Percentiles rank a stretch among this genome's conserved stretches.
phyloP scores from a whole-genome alignment of 2,888 invertebrate species.

The Lamellibrachia satsuma region DNA sequence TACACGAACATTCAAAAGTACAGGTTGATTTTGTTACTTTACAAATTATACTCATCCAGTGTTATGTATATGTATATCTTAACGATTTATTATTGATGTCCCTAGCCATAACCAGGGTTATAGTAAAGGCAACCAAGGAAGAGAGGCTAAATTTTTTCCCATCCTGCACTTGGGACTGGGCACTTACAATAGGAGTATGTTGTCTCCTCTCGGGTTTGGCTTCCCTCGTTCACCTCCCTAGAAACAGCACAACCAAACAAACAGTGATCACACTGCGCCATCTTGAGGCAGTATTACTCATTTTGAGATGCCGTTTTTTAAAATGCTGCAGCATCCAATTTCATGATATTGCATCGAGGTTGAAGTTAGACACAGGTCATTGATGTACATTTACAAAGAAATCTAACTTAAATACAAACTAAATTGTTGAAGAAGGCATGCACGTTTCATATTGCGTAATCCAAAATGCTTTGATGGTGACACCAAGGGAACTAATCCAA shows the following conservation, averaged over 20 bases:
- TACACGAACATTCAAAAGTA: neutral
- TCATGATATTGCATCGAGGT: neutral
- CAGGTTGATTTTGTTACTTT: neutral
- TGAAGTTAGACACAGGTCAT: no score
- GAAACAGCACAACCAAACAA: conserved; percentile 27
- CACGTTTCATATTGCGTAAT: neutral
- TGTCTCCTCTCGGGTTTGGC: conserved; percentile 70
- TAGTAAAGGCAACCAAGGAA: no score
- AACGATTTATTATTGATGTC: no score
- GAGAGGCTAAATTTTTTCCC: no score
- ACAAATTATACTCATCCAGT: neutral
- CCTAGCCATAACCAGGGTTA: no score
- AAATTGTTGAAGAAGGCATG: neutral
- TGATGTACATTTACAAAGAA: no score
- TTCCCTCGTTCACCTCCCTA: conserved; percentile 68
- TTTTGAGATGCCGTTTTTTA: neutral
- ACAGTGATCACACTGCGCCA: neutral
- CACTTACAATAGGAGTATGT: conserved; percentile 78
- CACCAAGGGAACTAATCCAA: neutral
- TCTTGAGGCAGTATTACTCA: neutral
- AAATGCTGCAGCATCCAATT: neutral
- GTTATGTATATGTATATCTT: neutral
- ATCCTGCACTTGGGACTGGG: no score
- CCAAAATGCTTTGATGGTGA: neutral
- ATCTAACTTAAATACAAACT: neutral